Percentiles rank a stretch among this genome's conserved stretches.
Evolutionary conservation across 1,140 invertebrate species (phyloP).

Genomic region (Lepeophtheirus salmonis): DNA sequence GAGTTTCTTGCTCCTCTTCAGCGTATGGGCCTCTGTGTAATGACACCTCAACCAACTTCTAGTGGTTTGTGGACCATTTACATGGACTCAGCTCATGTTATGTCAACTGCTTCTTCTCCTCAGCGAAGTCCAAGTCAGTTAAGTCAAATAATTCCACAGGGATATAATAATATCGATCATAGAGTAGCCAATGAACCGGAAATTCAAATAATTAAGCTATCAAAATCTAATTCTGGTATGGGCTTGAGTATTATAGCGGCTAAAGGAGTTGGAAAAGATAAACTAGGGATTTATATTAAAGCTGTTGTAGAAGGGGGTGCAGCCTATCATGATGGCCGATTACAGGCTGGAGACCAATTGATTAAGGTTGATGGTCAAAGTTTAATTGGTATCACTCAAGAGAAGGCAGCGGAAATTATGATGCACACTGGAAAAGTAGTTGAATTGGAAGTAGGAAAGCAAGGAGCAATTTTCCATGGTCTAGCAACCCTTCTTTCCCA

Average conservation of each 20-base stretch:
- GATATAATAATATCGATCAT: not conserved
- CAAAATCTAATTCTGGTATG: slow-evolving; percentile 78
- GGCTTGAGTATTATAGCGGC: slow-evolving; percentile 81
- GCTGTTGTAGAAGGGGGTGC: slow-evolving; percentile 88
- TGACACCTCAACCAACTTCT: slow-evolving; percentile 70
- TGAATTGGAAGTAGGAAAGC: slow-evolving; percentile 85
- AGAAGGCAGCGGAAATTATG: slow-evolving; percentile 71
- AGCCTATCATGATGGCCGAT: slow-evolving; percentile 61
- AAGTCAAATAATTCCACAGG: slow-evolving; percentile 12
- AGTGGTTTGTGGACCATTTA: slow-evolving; percentile 87
- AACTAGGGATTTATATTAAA: slow-evolving; percentile 91
- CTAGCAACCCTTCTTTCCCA: slow-evolving; percentile 78
- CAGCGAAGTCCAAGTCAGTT: not conserved
- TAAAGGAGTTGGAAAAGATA: slow-evolving; percentile 35
- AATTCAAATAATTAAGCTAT: slow-evolving; percentile 63
- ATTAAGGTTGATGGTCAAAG: slow-evolving; percentile 91
- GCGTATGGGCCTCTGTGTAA: slow-evolving; percentile 52
- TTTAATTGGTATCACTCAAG: slow-evolving; percentile 88
- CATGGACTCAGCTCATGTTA: slow-evolving; percentile 36
- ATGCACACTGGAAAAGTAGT: slow-evolving; percentile 80
- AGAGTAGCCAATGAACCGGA: slow-evolving; percentile 37
- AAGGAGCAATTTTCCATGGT: slow-evolving; percentile 89
- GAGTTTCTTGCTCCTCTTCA: slow-evolving; percentile 15
- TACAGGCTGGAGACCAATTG: slow-evolving; percentile 91
- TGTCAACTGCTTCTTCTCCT: slow-evolving; percentile 8